Percentiles rank a stretch among this genome's conserved stretches.
Evolutionary conservation across 2,797 vertebrate species (phyloP).

Genomic region (Petrocephalus schoutedeni): DNA sequence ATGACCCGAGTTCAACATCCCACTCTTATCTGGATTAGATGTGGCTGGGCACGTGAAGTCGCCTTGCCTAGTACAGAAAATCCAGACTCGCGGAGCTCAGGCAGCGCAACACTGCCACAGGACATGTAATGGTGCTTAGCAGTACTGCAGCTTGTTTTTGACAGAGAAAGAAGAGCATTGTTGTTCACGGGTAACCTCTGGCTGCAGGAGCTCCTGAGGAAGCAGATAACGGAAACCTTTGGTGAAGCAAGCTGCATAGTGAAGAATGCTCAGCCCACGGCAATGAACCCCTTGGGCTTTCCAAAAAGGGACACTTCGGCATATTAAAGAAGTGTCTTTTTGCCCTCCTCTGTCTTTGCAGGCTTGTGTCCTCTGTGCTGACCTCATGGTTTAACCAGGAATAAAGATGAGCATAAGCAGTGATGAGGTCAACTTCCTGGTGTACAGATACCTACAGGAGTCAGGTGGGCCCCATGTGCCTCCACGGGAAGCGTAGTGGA

Average conservation of each 20-base stretch:
- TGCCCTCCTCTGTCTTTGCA: slow-evolving; percentile 53
- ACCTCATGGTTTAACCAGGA: slow-evolving; percentile 99
- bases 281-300: background rate
- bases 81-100: background rate
- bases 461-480: slow-evolving; percentile 68
- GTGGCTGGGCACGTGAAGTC: background rate
- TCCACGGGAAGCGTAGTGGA: background rate
- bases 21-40: background rate
- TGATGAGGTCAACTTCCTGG: slow-evolving; percentile 99
- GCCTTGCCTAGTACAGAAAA: background rate
- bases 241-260: slow-evolving; percentile 4
- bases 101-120: background rate
- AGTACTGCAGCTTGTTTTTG: slow-evolving; percentile 25
- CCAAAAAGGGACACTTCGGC: background rate
- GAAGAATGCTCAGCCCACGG: background rate
- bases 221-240: slow-evolving; percentile 13
- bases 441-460: slow-evolving; percentile 99
- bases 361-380: slow-evolving; percentile 89
- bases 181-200: slow-evolving; percentile 18
- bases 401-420: slow-evolving; percentile 99
- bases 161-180: slow-evolving; percentile 8
- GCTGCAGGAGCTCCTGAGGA: background rate
- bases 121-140: background rate
- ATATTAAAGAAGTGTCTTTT: background rate
- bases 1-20: background rate